Base-by-base conservation (phyloP, 1,140 invertebrate species). In the Tetramorium parvispinum region DNA sequence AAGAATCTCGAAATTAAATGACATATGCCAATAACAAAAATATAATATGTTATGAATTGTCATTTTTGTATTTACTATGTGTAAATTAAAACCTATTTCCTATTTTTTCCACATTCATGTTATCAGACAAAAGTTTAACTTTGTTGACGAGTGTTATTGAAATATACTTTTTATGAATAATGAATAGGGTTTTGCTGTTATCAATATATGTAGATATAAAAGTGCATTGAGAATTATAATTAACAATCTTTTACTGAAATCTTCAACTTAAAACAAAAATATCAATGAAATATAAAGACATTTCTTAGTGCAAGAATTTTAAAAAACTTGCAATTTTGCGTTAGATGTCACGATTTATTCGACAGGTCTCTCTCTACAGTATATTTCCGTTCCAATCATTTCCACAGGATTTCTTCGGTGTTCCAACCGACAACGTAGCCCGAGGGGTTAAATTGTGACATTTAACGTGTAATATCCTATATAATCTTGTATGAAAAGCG, bases 381-480 rank as follows among this genome's bases (percentile, higher is more conserved):
- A 73, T 21, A 59, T 83, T 73, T 75, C 68, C 40, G 53, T 83
- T 81, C 40, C 82, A 89, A 89, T 76, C 71, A 71, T 89, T 89
- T 89, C 76, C 65, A 32, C 21, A 51, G 55, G 61, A 85, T 66
- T 63, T 79, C 53, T 49, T 76, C 57, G 21, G 18, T 57, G 55
- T 57, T 49, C 53, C 85, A 88, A 81, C 77, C 77, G 88, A 89
- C 91, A 57, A 1, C 2, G 53, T 61, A 76, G 79, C 59, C 18
- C 51, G 65, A 63, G 59, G 79, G 75, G 46, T 79, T 85, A 87
- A 91, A 86, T 83, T 87, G 88, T 88, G 85, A 93, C 92, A 91
- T 93, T 94, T 93, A 94, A 92, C 91, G 91, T 89, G 92, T 92
- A 92, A 94, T 93, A 93, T 94, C 89, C 91, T 90, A 93, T 94